Base-by-base conservation (phyloP, 2,113 vertebrate genomes). In the Hippocampus zosterae region DNA sequence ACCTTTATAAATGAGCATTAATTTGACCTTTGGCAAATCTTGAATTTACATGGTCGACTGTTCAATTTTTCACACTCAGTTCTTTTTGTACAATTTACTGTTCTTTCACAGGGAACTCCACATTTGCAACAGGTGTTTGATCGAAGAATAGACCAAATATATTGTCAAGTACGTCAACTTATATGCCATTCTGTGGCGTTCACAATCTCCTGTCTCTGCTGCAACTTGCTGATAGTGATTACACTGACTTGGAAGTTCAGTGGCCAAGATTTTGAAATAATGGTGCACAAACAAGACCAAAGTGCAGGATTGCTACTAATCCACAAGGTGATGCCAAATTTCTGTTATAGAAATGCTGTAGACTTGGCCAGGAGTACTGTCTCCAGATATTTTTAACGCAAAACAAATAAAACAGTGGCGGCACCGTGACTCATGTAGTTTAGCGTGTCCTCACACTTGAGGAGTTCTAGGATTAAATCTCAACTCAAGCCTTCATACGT, bases 291-390 rank as follows among this genome's bases (percentile, higher is more conserved):
- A 29, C 25, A 29, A 18, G 7, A 65, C 6, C 1, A 65, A 0
- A 2, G 23, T 65, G 63, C 79, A 88, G 91, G 92, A 83, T 59
- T 64, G 53, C 59, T 52, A 16, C 65, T 16, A 25, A 68, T 50
- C 78, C 41, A 77, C 62, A 75, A 9, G 75, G 71, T 78, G 78
- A 27, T 60, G 78, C 60, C 70, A 12, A 55, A 19, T 57, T 37
- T 67, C 57, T n/a, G 12, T 65, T 71, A 50, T 3, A 61, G 25
- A 67, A 50, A 56, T n/a, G 0, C 11, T 63, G 16, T 40, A 9
- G 59, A 61, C 18, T 33, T 21, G 33, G 16, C 33, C 33, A 37
- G 8, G 18, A 19, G 18, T 50, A 50, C 18, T 44, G 42, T 44
- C 42, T 25, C n/a, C 23, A 25, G 55, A 23, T 56, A 11, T 25